Evolutionary conservation across 2,888 invertebrate genomes (phyloP), one percentile per base, ranked within the genome.

Genomic region (Lasioglossum oenotherae): DNA sequence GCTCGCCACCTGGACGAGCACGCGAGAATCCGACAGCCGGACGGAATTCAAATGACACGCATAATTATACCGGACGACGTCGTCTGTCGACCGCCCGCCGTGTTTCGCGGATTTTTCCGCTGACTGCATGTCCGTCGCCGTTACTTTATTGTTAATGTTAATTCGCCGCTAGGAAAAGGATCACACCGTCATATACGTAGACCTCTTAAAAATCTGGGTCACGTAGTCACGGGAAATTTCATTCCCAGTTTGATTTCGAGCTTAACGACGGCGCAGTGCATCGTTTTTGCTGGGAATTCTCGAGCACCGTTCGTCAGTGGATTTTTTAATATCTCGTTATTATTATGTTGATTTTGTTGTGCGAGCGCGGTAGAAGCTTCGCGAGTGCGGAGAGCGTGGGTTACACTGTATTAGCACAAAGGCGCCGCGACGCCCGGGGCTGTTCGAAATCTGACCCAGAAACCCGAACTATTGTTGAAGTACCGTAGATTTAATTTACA

Each of bases 41-140:
- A 41, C 46, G 46, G 74, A 78, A 82, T 78, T 64, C 60, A 78
- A 79, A 57, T 69, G 38, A 35, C 67, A 67, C 67, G 67, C 67
- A 67, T 67, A 67, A 67, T 67, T 67, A 67, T 31, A 8, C 31
- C 35, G 31, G 19, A 27, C 60, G 19, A 27, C 60, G 60, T 60
- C 60, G n/a, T 27, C 14, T 60, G 27, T 14, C 64, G 64, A 27
- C 27, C 60, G 27, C 27, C 27, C 27, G 35, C 1, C 67, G 67
- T 23, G 67, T 23, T 19, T 35, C 35, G 35, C 67, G 35, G 67
- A 35, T 67, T 67, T 67, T 60, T 60, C 60, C 60, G 60, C 60
- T 60, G 60, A 60, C 60, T 27, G 27, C 64, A 14, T 23, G 19
- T 19, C 19, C 4, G 67, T 19, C 67, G 19, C 23, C 35, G 35